Evolutionary conservation across 2,888 invertebrate genomes (phyloP), one percentile per base, ranked within the genome.

Genomic region (Lycophotia porphyrea): DNA sequence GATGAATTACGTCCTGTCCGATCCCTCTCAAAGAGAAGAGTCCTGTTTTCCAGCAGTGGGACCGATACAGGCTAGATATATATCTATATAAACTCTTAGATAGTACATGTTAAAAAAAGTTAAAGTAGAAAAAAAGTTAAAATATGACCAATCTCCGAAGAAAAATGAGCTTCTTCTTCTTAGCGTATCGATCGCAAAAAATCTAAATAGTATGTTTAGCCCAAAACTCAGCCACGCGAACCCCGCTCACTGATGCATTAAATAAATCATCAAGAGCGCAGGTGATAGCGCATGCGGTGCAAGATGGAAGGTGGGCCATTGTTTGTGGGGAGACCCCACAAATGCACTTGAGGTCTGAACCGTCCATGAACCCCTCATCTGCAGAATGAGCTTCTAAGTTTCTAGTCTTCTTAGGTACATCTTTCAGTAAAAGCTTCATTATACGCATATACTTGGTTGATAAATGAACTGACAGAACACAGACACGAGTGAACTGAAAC

Each of bases 401-500:
- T 7, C 13, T 36, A 24, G 36, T n/a, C 36, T 47, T 47, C 39
- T 72, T 55, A 64, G 24, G 5, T 39, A 47, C 27, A 75, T 60
- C 11, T 60, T 60, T 44, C 36, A 55, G 47, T 55, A 39, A 77
- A 71, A 52, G 49, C 65, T 49, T 52, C 44, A 55, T 64, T 63
- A 83, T n/a, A 71, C 31, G 21, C 34, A 21, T 36, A 63, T n/a
- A 49, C 24, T 61, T 61, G 39, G 8, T 63, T 76, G 74, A 84
- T 84, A 80, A 84, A 75, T 84, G 81, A 76, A 71, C 73, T 39
- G 73, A 81, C 71, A 76, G 71, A 81, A 42, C 71, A 78, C 71
- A 67, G 78, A 80, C 74, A 65, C 72, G 58, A 87, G 74, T 79
- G 76, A 78, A 79, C 77, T 78, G 76, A 82, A 87, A 87, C 86